These are phyloP conservation scores for Ligdia adustata DNA, from an alignment of 2,888 invertebrate genomes.

Conservation along the genomic window DNA sequence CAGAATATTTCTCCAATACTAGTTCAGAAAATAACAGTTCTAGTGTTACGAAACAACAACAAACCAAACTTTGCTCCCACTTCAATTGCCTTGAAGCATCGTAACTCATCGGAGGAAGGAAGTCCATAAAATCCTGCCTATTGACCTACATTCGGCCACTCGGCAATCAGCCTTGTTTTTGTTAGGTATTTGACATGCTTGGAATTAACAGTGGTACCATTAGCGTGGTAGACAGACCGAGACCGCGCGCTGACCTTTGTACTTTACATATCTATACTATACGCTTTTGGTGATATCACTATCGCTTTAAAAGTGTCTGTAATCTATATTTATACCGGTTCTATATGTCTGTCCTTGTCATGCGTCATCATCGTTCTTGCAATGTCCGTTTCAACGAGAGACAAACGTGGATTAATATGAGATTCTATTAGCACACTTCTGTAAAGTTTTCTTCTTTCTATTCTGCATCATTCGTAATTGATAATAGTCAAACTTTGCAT, in stretches of 20 bases:
- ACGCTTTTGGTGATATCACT: neutral
- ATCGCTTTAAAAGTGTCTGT: too few species aligned
- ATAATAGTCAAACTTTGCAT: too few species aligned
- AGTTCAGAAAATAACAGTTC: neutral
- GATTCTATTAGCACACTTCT: too few species aligned
- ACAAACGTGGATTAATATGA: too few species aligned
- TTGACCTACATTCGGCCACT: conserved; percentile 21
- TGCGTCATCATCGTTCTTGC: too few species aligned
- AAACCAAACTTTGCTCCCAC: neutral
- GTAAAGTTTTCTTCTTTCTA: too few species aligned
- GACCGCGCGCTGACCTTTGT: conserved; percentile 10
- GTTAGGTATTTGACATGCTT: conserved; percentile 24
- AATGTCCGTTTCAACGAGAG: too few species aligned
- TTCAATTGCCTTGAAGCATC: conserved; percentile 12
- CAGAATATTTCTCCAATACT: too few species aligned
- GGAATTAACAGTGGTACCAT: conserved; percentile 20
- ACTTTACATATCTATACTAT: neutral
- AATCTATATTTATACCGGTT: too few species aligned
- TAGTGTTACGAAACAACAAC: conserved; percentile 2
- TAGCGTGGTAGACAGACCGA: conserved; percentile 14
- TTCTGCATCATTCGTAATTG: too few species aligned
- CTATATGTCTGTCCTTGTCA: too few species aligned
- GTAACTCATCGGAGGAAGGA: conserved; percentile 21
- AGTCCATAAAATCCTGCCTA: conserved; percentile 25
- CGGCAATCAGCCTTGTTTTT: conserved; percentile 23